Evolutionary conservation across 2,797 vertebrate species (phyloP).

Genomic region (Fistularia tabacaria): DNA sequence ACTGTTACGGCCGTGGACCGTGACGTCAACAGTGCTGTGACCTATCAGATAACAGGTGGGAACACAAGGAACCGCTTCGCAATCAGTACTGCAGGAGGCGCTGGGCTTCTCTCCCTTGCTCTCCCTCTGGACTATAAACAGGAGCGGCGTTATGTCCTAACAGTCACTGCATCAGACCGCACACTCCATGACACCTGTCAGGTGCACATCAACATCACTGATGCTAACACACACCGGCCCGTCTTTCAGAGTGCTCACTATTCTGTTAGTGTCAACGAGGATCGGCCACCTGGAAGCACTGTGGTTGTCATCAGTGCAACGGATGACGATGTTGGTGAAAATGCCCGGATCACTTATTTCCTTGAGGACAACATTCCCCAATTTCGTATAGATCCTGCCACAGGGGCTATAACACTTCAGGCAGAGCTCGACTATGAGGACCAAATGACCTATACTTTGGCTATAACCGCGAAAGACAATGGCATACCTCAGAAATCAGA

Average conservation of each 20-base stretch:
- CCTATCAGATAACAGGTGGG: slow-evolving; percentile 95
- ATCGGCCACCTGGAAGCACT: slow-evolving; percentile 88
- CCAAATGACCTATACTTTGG: slow-evolving; percentile 94
- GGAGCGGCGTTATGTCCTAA: slow-evolving; percentile 92
- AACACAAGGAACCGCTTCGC: slow-evolving; percentile 96
- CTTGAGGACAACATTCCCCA: slow-evolving; percentile 96
- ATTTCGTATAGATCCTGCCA: slow-evolving; percentile 88
- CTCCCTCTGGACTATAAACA: slow-evolving; percentile 97
- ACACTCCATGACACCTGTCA: slow-evolving; percentile 94
- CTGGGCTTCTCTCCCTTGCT: slow-evolving; percentile 88
- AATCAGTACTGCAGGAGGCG: slow-evolving; percentile 90
- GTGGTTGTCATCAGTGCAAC: slow-evolving; percentile 96
- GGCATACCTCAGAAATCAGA: slow-evolving; percentile 98
- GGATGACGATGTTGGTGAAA: slow-evolving; percentile 95
- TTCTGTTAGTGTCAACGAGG: slow-evolving; percentile 92
- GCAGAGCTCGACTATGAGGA: slow-evolving; percentile 95
- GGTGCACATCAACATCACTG: slow-evolving; percentile 95
- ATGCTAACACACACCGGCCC: slow-evolving; percentile 94
- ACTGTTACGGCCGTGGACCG: slow-evolving; percentile 91
- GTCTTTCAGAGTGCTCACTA: slow-evolving; percentile 98
- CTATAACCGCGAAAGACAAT: slow-evolving; percentile 95
- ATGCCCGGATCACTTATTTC: slow-evolving; percentile 92
- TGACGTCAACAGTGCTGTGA: slow-evolving; percentile 94
- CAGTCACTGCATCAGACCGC: slow-evolving; percentile 93
- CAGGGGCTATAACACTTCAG: slow-evolving; percentile 93